Evolutionary conservation across 2,113 vertebrate genomes (phyloP), one percentile per base, ranked within the genome.

Genomic region (Cottus gobio): DNA sequence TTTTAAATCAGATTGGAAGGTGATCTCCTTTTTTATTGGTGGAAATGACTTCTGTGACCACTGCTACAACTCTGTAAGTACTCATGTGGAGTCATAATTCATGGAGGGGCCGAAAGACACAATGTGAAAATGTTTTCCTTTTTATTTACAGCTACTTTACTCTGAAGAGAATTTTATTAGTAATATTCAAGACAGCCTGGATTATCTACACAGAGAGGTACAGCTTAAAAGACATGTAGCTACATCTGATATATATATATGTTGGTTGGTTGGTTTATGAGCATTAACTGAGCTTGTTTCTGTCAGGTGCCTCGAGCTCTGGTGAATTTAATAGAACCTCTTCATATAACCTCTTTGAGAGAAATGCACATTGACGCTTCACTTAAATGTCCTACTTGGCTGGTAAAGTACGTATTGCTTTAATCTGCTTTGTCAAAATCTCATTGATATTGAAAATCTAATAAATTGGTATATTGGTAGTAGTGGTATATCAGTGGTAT

Each of bases 1-100:
- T 84, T 96, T 98, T 79, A 18, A 79, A 1, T 89, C 86, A 1
- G 96, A 97, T 87, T 99, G 98, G 98, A 99, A 98, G 85, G 70
- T 99, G 86, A 96, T 99, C 93, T 97, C 96, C 0, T 1, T 98
- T 73, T 93, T 96, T 10, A 95, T 98, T 4, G 97, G 98, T 74
- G 86, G 83, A 80, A 95, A 93, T 0, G 98, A 99, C 74, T 18
- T 98, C 13, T 99, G 98, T 82, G 95, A 95, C 74, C 93, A 93
- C 83, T 99, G 98, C 89, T 86, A 82, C 1, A 95, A 97, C 65
- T 92, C 92, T 80, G 98, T 99, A 88, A 96, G 94, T 94, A 13
- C 0, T 26, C 1, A 56, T 15, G 13, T 42, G 58, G 8, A 82
- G 4, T 10, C 18, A 26, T 16, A 10, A 65, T 18, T 37, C 10